Evolutionary conservation across 2,113 vertebrate species (phyloP).

Genomic region (Anguilla japonica): DNA sequence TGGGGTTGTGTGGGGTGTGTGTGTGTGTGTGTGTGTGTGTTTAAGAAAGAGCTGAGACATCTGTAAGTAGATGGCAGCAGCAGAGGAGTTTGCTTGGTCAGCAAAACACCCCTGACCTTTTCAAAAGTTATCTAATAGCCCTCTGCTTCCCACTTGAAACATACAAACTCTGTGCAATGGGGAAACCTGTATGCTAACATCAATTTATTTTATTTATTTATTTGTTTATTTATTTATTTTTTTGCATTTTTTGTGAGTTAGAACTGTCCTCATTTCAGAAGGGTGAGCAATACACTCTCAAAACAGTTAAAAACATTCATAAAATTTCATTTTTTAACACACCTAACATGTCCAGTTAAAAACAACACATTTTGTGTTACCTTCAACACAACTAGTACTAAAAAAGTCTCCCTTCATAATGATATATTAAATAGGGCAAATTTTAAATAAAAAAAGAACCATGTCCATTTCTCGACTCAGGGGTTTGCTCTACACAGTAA

Average conservation of each 20-base stretch:
- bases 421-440: too few species aligned
- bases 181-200: background rate
- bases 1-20: background rate
- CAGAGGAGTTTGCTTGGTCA: background rate
- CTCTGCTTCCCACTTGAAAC: background rate
- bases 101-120: background rate
- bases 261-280: background rate
- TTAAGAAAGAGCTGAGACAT: background rate
- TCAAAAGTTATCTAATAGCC: background rate
- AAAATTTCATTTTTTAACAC: too few species aligned
- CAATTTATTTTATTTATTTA: too few species aligned
- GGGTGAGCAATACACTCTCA: too few species aligned
- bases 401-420: too few species aligned
- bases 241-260: background rate
- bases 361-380: too few species aligned
- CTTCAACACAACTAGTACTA: too few species aligned
- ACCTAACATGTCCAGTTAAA: too few species aligned
- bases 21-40: background rate
- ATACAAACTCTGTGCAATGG: background rate
- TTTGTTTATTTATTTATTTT: background rate
- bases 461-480: too few species aligned
- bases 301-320: too few species aligned
- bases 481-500: too few species aligned
- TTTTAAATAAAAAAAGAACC: too few species aligned
- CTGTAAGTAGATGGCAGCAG: background rate